Evolutionary conservation across 2,888 invertebrate genomes (phyloP), one percentile per base, ranked within the genome.

Genomic region (Oithona nana): DNA sequence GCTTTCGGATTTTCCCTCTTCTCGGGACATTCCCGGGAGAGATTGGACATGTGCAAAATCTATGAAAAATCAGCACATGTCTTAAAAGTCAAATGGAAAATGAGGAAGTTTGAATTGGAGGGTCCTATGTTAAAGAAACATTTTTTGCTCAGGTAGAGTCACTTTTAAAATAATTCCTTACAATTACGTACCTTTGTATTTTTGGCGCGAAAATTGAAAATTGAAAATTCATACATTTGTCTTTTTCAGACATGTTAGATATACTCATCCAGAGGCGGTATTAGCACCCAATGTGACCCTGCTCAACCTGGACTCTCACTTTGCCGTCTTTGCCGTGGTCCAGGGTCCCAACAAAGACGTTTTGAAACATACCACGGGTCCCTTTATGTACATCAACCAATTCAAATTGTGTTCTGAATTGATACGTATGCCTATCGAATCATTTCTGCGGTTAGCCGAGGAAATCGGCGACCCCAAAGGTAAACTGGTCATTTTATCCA

Each of bases 371-470:
- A 39, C 39, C 39, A 39, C 39, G 8, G 39, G 54, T 2, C 54
- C 54, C 3, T 54, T 54, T 26, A 26, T 54, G 54, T 54, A 54
- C 11, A 54, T 54, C 54, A 54, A 20, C 54, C 54, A 54, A 26
- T 54, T 54, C 24, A 22, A 54, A 2, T 3, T 24, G 24, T 20
- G 24, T 3, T 54, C 22, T 54, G 54, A 54, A 24, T 16, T 54
- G 13, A 20, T 54, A 2, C 4, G 24, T 3, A 54, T 54, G 22
- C 26, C 54, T 2, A 16, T 54, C 13, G 54, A 54, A 26, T 20
- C 22, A 16, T 54, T 54, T 22, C 22, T 54, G 24, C 20, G 26
- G 26, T 11, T 54, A 16, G 54, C 24, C 4, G 26, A 54, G 16
- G 22, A 20, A 16, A 2, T 54, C 2, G 54, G 24, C 13, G 54